These are phyloP conservation scores for Fundulus diaphanus DNA, from an alignment of 2,797 vertebrate species.

Conservation along the genomic window DNA sequence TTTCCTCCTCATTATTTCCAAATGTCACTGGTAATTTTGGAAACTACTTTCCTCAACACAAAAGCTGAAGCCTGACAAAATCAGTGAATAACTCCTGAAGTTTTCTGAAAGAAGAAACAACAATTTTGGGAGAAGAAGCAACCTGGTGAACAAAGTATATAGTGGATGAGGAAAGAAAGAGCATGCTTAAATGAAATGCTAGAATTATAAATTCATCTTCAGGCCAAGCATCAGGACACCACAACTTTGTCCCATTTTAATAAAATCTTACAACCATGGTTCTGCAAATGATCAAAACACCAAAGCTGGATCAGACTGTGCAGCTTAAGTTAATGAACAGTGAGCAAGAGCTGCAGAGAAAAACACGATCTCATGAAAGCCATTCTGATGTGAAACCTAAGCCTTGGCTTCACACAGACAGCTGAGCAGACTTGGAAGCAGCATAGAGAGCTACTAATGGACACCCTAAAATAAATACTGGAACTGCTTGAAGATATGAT, in stretches of 20 bases:
- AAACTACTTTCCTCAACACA: background rate
- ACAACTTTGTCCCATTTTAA: background rate
- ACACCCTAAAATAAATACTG: conserved; percentile 71
- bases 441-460: conserved; percentile 43
- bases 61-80: background rate
- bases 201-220: conserved; percentile 7
- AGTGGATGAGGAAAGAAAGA: background rate
- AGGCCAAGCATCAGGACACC: background rate
- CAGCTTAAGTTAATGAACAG: conserved; percentile 19
- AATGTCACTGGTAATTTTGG: background rate
- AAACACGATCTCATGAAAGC: background rate
- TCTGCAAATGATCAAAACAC: conserved; percentile 25
- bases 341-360: background rate
- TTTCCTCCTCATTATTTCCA: conserved; percentile 6
- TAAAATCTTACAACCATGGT: background rate
- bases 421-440: conserved; percentile 42
- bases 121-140: background rate
- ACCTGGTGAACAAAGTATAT: background rate
- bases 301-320: conserved; percentile 22
- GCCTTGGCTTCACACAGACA: conserved; percentile 29
- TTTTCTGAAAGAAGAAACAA: background rate
- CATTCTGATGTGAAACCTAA: conserved; percentile 19
- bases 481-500: conserved; percentile 63
- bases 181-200: background rate
- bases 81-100: background rate